Evolutionary conservation across 1,140 invertebrate species (phyloP).

Genomic region (Drosophila fuyamai): DNA sequence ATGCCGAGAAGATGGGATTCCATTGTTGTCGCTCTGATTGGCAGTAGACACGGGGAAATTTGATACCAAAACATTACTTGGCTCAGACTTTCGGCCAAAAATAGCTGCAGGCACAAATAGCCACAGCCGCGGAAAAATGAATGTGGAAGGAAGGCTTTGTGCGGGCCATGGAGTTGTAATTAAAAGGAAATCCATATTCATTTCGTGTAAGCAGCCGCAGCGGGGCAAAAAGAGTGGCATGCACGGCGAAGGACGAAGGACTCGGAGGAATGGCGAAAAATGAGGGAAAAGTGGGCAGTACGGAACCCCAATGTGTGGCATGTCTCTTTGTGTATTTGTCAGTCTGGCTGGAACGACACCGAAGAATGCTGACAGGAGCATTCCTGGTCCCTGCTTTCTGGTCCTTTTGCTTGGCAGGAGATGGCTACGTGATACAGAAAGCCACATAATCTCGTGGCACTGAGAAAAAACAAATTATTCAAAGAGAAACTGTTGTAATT

Average conservation of each 20-base stretch:
- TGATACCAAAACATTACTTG: conserved; percentile 35
- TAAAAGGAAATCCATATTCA: conserved; percentile 83
- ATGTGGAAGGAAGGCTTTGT: conserved; percentile 27
- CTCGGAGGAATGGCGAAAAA: conserved; percentile 7
- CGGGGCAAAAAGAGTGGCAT: conserved; percentile 34
- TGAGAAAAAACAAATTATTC: not conserved
- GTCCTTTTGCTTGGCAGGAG: conserved; percentile 11
- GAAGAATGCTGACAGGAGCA: conserved; percentile 51
- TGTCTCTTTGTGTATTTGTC: conserved; percentile 53
- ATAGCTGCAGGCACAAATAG: conserved; percentile 51
- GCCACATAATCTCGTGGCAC: not conserved
- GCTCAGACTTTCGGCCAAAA: conserved; percentile 32
- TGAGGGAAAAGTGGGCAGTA: not conserved
- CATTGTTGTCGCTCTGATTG: conserved; percentile 21
- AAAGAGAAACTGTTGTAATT: not conserved
- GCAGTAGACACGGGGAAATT: conserved; percentile 33
- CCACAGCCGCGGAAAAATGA: conserved; percentile 32
- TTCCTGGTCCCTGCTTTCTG: conserved; percentile 24
- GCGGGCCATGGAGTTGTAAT: conserved; percentile 56
- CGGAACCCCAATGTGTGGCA: conserved; percentile 23
- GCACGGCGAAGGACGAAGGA: conserved; percentile 41
- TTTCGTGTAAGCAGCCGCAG: conserved; percentile 48
- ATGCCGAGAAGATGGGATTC: conserved; percentile 15
- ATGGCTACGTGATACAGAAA: conserved; percentile 22
- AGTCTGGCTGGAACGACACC: conserved; percentile 57